These are phyloP conservation scores for Atherix ibis DNA, from an alignment of 2,888 invertebrate species.

Conservation along the genomic window DNA sequence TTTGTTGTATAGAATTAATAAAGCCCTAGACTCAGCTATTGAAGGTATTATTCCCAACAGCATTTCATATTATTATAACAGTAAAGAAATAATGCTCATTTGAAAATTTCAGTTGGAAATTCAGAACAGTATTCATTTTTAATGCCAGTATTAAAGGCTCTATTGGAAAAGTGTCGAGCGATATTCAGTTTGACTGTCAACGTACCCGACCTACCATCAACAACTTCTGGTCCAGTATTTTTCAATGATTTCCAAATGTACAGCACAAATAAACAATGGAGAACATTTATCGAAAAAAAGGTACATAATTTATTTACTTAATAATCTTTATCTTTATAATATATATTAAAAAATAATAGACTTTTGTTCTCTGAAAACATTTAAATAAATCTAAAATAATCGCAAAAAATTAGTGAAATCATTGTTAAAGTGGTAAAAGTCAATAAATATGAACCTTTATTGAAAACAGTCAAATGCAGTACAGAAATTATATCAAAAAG, in stretches of 20 bases:
- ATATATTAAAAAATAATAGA: too few species aligned
- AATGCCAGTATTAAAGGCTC: slow-evolving; percentile 43
- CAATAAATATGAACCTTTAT: too few species aligned
- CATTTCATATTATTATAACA: background rate
- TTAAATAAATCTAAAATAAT: background rate
- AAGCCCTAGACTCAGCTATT: slow-evolving; percentile 32
- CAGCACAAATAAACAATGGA: slow-evolving; percentile 39
- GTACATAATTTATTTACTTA: too few species aligned
- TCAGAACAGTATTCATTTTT: slow-evolving; percentile 43
- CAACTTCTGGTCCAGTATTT: slow-evolving; percentile 39
- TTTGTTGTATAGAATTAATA: slow-evolving; percentile 34
- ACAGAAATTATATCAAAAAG: too few species aligned
- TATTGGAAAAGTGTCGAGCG: slow-evolving; percentile 37
- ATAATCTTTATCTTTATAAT: too few species aligned
- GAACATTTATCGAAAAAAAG: slow-evolving; percentile 35
- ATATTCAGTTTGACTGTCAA: slow-evolving; percentile 28
- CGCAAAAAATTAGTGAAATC: too few species aligned
- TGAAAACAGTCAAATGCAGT: too few species aligned
- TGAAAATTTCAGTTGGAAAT: slow-evolving; percentile 27
- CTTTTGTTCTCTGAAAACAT: too few species aligned
- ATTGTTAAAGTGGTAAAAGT: too few species aligned
- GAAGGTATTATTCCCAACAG: slow-evolving; percentile 23
- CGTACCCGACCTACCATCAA: slow-evolving; percentile 36
- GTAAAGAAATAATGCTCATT: slow-evolving; percentile 1
- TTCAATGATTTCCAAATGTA: slow-evolving; percentile 44